Base-by-base conservation (phyloP, 53 echinoderm and acorn worm genomes). In the Henricia sp. region DNA sequence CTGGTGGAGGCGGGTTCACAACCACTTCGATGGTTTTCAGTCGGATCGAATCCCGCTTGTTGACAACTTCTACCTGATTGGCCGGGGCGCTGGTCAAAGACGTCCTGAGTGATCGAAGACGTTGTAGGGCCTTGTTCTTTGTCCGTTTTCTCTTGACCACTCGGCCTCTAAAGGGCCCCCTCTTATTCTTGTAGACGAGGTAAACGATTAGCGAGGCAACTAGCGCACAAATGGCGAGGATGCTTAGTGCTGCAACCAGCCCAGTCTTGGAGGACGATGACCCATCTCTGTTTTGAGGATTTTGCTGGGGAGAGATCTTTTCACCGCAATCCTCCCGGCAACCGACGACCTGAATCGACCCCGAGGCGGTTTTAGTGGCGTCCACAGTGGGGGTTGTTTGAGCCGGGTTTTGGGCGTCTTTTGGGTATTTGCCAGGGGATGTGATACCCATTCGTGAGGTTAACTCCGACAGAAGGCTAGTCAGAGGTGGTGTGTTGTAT, bases 1-100 rank as follows among this genome's bases (percentile, higher is more conserved):
- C 94, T 26, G 94, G 89, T 28, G 91, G 94, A 1, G 94, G 94
- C 8, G 86, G 89, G 84, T 94, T 94, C 11, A 94, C 94, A 16
- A 94, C 77, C 16, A 94, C 94, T 41, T 94, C 94, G 35, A 94
- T 94, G 33, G 85, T 58, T 24, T 89, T 84, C 19, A 89, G 80
- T 5, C 94, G 71, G 57, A 94, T 55, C 0, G 68, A 68, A 41
- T 68, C 21, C 4, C 39, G 68, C 4, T n/a, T n/a, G n/a, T 40
- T 29, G 68, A 68, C 42, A 19, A 68, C 20, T 1, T 82, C 88
- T 34, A n/a, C n/a, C n/a, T n/a, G n/a, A n/a, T n/a, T n/a, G n/a
- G n/a, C n/a, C n/a, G n/a, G n/a, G n/a, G n/a, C n/a, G 39, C 1
- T 58, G 19, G 20, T 58, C 9, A 77, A 42, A 6, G 77, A 42